Base-by-base conservation (phyloP, 2,888 invertebrate species). In the Volucella inflata region DNA sequence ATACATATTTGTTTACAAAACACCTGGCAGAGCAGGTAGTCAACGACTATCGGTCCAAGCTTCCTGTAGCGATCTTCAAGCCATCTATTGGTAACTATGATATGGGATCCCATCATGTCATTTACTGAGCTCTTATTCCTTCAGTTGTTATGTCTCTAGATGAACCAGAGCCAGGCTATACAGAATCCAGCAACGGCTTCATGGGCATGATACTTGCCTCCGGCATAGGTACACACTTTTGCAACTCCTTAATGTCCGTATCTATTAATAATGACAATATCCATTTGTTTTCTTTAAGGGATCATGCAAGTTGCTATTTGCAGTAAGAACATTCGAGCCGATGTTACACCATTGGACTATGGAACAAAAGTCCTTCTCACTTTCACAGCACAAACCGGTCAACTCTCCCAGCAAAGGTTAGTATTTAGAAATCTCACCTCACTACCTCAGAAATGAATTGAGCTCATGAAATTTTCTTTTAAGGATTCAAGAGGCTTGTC, bases 1-100 rank as follows among this genome's bases (percentile, higher is more conserved):
- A 98, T 89, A 98, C 98, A 0, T 99, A 98, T 90, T 96, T 96
- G 0, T 97, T 96, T 90, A 96, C 97, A 0, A 98, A 99, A 91
- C 95, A 96, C 81, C 89, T 98, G 87, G 96, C 97, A 0, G 98
- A 98, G 89, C 95, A 95, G 68, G 93, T 96, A 8, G 94, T 98
- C 0, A 93, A 94, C 21, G 96, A 97, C 62, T 94, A 95, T 71
- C 92, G 90, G 11, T 93, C 93, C 0, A 91, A 93, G 30, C 90
- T 98, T 17, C 97, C 98, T 0, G 91, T 95, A 0, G 94, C 96
- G 42, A 95, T 98, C 87, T 94, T 96, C 84, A 93, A 98, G 67
- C 98, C 98, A 0, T 98, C 98, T 0, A 97, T 98, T 88, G 97
- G 98, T 91, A 65, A 57, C 30, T 9, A 6, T 30, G 10, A 4